Evolutionary conservation across 2,888 invertebrate species (phyloP), one percentile per base, ranked within the genome.

Genomic region (Sinohyriopsis cumingii): DNA sequence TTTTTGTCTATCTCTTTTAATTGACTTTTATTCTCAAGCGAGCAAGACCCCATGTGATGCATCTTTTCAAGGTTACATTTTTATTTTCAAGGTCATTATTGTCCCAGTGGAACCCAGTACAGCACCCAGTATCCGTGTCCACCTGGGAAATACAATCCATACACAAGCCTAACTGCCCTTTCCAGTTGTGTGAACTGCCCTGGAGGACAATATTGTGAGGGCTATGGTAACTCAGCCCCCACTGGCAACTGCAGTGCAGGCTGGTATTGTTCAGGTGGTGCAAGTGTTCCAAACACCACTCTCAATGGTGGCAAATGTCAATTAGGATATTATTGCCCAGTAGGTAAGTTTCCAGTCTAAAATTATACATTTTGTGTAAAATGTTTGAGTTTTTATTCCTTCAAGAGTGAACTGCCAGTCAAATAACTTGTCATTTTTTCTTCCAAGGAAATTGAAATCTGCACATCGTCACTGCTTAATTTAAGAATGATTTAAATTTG

Each of bases 151-250:
- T 88, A 86, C 80, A 88, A 88, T 68, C 78, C 85, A 22, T 60
- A 69, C 25, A 74, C 76, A 24, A 73, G 72, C 19, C 82, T 81
- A 15, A 81, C 78, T 0, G 72, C 77, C 2, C 65, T 64, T 5
- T 33, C 72, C 15, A 85, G 83, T 75, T 89, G 89, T 77, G 71
- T 81, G 28, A 61, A 69, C 55, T 89, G 89, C 68, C 84, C 88
- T 15, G 86, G 84, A 0, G 89, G 89, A 20, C 67, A 82, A 71
- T 89, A 87, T 77, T 89, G 89, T 73, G 75, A 84, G 64, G 88
- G 87, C 0, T 72, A 79, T 57, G 87, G 82, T 65, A 88, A 88
- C 77, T 65, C 78, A 18, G 78, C 76, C 20, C 84, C 86, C 20
- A 87, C 87, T 9, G 88, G 84, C 19, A 80, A 81, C 71, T 87